Evolutionary conservation across 2,888 invertebrate genomes (phyloP).

Genomic region (Xanthorhoe spadicearia): DNA sequence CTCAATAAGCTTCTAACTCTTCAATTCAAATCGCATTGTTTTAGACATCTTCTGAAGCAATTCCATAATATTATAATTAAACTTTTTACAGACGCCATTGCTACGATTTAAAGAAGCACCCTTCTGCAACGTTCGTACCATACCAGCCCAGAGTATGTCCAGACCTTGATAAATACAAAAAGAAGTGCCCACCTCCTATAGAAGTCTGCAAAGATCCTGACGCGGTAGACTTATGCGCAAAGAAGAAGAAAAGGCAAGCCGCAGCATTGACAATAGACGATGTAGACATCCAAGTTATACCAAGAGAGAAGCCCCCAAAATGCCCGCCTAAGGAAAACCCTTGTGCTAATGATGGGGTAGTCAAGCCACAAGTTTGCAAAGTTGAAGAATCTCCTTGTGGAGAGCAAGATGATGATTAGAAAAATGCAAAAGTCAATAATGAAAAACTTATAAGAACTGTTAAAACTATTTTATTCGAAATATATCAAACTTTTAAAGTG

Average conservation of each 20-base stretch:
- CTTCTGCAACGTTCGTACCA: not conserved
- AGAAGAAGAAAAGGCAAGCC: slow-evolving; percentile 5
- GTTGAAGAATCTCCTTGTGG: slow-evolving; percentile 2
- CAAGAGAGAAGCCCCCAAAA: slow-evolving; percentile 19
- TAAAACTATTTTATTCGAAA: too few species aligned
- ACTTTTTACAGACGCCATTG: not conserved
- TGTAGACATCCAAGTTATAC: slow-evolving; percentile 9
- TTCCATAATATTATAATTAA: too few species aligned
- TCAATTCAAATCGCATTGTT: too few species aligned
- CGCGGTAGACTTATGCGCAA: not conserved
- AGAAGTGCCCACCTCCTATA: slow-evolving; percentile 17
- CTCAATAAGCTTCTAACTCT: too few species aligned
- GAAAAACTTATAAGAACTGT: not conserved
- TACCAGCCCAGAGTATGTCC: slow-evolving; percentile 20
- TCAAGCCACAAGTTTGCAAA: slow-evolving; percentile 8
- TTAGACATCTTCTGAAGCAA: not conserved
- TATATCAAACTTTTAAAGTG: too few species aligned
- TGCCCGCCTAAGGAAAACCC: slow-evolving; percentile 22
- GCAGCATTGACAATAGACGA: slow-evolving; percentile 8
- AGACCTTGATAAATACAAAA: slow-evolving; percentile 10
- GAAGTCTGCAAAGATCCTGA: slow-evolving; percentile 12
- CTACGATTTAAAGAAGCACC: slow-evolving; percentile 19
- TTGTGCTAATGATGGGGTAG: slow-evolving; percentile 9
- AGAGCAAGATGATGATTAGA: slow-evolving; percentile 7
- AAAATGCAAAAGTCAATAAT: not conserved